Evolutionary conservation across 2,888 invertebrate genomes (phyloP).

Genomic region (Hymenopus coronatus): DNA sequence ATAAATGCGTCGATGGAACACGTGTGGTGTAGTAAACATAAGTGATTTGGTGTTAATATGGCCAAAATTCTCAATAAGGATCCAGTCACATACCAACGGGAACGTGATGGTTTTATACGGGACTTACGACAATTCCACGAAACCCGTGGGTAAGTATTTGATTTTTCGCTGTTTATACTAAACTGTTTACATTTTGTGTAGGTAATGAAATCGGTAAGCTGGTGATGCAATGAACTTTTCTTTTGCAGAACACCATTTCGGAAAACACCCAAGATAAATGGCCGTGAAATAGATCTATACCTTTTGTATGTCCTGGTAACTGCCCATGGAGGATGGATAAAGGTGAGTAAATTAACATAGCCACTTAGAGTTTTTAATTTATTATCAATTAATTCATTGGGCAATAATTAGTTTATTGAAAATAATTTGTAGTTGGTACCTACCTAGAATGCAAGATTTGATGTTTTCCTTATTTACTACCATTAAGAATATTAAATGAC

Average conservation of each 20-base stretch:
- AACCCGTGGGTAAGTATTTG: constrained; percentile 75
- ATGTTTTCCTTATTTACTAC: no score
- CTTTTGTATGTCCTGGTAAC: constrained; percentile 89
- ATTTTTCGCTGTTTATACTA: constrained; percentile 10
- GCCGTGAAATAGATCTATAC: constrained; percentile 88
- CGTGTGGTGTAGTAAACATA: constrained; percentile 45
- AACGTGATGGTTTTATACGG: constrained; percentile 75
- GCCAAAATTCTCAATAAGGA: constrained; percentile 65
- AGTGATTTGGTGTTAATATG: constrained; percentile 49
- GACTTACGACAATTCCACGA: constrained; percentile 90
- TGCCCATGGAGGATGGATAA: constrained; percentile 89
- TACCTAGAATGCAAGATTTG: no score
- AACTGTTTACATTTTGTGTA: constrained; percentile 24
- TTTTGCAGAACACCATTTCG: constrained; percentile 62
- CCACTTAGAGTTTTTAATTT: background rate
- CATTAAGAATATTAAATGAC: no score
- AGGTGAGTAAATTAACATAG: constrained; percentile 59
- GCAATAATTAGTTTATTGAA: no score
- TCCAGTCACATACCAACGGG: constrained; percentile 71
- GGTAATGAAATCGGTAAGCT: background rate
- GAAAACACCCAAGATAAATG: constrained; percentile 77
- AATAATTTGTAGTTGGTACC: no score
- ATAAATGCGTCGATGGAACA: constrained; percentile 46
- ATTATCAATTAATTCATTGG: no score
- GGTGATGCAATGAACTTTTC: constrained; percentile 6